Base-by-base conservation (phyloP, 2,113 vertebrate genomes). In the Gallinago jamesoni region DNA sequence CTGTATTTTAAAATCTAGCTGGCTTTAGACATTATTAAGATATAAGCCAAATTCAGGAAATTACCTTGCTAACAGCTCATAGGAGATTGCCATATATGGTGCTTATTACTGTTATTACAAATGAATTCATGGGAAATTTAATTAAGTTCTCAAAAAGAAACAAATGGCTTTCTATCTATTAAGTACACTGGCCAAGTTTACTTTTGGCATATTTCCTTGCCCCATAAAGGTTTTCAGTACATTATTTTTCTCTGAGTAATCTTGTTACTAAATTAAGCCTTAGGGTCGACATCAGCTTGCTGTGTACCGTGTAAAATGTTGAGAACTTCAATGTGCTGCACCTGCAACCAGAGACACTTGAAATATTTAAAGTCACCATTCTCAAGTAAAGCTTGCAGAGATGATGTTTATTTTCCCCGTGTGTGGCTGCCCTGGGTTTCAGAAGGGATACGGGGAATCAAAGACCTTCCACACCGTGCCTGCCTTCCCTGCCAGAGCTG, bases 41-140 rank as follows among this genome's bases (percentile, higher is more conserved):
- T 68, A 56, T 69, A 83, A 93, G 89, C 93, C 86, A 88, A 93
- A 85, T 87, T 81, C 86, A 95, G 84, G 84, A 96, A 97, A 94
- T 94, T 95, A 94, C 86, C 78, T 97, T 95, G 84, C 93, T 90
- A 74, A 83, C 60, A 86, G 80, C 63, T 89, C 90, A 82, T 50
- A 90, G 92, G 87, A 90, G 80, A 47, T 94, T 93, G 86, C 90
- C 80, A 92, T 94, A 75, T 91, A 96, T 93, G 84, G 91, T 62
- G 80, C 66, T 84, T 85, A 79, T 96, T 89, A 77, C 79, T 94
- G 81, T 90, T 97, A 94, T 56, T 94, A 90, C 93, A 84, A 94
- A 79, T 94, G 90, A 96, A 97, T 96, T 91, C 81, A 96, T 94
- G 74, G 93, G 97, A 97, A 97, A 97, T 70, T 73, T 93, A 97